These are phyloP conservation scores for Tetragonula clypearis DNA, from an alignment of 1,140 invertebrate species.

Conservation along the genomic window DNA sequence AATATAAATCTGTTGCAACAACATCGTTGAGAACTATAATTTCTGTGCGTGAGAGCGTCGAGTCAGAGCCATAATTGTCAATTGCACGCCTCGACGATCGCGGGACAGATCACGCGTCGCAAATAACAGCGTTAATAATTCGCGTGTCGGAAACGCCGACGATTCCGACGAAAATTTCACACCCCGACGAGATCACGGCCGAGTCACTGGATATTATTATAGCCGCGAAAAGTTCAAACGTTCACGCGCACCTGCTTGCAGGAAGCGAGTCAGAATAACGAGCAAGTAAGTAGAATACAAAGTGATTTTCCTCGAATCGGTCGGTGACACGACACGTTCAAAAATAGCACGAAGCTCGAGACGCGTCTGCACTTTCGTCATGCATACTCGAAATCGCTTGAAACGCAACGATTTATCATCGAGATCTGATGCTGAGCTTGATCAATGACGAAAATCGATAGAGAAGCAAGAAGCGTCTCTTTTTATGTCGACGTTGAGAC, in stretches of 20 bases:
- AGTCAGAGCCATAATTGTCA: neutral
- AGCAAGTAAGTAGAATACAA: conserved; percentile 28
- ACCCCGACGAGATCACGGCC: neutral
- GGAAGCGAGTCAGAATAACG: neutral
- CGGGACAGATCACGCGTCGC: neutral
- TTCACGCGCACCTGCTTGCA: neutral
- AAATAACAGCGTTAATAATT: conserved; percentile 4
- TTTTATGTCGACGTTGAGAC: too few relatives aligned
- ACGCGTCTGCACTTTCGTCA: neutral
- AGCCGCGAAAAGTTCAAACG: conserved; percentile 21
- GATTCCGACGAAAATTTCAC: neutral
- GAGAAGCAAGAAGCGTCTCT: neutral
- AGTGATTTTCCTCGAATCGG: conserved; percentile 31
- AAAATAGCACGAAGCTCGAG: conserved; percentile 37
- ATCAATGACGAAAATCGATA: neutral
- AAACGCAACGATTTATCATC: neutral
- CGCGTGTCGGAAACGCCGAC: neutral
- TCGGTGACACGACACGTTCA: neutral
- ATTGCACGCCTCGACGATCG: neutral
- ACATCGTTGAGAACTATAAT: neutral
- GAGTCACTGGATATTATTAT: conserved; percentile 41
- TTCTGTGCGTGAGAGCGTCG: neutral
- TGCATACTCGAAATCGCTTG: neutral
- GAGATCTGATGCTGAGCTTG: neutral
- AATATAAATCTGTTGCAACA: too few relatives aligned